A percentile compares a stretch with the other conserved stretches of the same genome.
phyloP scores from a whole-genome alignment of 2,797 vertebrate genomes.

The Ataeniobius toweri region DNA sequence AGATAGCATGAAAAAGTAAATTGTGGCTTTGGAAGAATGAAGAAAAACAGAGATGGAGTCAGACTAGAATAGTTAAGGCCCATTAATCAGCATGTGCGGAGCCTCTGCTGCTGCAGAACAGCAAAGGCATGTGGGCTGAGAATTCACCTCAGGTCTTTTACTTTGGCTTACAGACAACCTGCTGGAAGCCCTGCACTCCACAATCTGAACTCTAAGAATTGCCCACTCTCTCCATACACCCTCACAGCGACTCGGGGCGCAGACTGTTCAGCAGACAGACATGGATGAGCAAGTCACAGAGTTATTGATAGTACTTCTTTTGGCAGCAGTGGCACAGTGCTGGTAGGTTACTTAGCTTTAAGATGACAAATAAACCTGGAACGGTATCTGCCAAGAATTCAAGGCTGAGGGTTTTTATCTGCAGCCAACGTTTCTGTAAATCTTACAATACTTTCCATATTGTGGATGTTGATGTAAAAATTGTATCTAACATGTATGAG shows the following conservation, averaged over 20 bases:
- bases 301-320: constrained; percentile 52
- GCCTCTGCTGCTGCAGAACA: constrained; percentile 19
- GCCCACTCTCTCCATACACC: constrained; percentile 41
- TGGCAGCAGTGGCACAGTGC: constrained; percentile 34
- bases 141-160: constrained; percentile 59
- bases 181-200: constrained; percentile 52
- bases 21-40: constrained; percentile 1
- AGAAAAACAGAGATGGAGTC: constrained; percentile 14
- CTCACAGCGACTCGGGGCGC: constrained; percentile 20
- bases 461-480: not conserved
- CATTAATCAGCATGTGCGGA: constrained; percentile 42
- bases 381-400: constrained; percentile 20
- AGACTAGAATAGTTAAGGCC: constrained; percentile 27
- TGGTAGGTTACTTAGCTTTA: constrained; percentile 37
- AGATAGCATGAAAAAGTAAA: constrained; percentile 8
- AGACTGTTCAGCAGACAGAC: constrained; percentile 40
- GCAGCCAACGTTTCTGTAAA: not conserved
- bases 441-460: not conserved
- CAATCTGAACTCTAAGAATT: constrained; percentile 41
- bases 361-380: constrained; percentile 43
- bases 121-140: constrained; percentile 44
- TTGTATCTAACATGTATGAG: no score
- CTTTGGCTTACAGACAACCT: constrained; percentile 50
- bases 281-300: constrained; percentile 35
- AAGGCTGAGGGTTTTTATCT: not conserved